Conservation (phyloP, 2,113 vertebrate genomes). For the Myotis yumanensis region DNA sequence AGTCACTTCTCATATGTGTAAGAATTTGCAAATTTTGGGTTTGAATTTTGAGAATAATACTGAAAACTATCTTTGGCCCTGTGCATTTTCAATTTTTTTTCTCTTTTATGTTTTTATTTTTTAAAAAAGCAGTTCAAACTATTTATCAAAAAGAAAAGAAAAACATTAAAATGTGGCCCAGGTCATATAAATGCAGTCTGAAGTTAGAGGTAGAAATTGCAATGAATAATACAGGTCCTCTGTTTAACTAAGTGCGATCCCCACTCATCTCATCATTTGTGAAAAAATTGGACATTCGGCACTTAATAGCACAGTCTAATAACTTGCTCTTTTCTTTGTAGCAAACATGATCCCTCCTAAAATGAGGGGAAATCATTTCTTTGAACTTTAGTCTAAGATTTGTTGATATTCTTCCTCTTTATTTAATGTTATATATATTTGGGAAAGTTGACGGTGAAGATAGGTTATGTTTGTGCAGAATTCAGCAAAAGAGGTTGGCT, state of each 20-base stretch:
- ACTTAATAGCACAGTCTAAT: background rate
- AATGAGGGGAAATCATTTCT: background rate
- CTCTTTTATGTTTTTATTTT: background rate
- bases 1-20: background rate
- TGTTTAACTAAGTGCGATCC: background rate
- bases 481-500: background rate
- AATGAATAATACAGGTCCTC: background rate
- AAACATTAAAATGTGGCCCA: background rate
- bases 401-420: background rate
- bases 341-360: background rate
- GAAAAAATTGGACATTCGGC: background rate
- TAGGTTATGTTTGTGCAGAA: background rate
- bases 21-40: background rate
- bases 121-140: background rate
- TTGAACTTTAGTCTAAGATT: background rate
- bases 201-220: background rate
- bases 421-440: background rate
- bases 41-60: conserved; percentile 1
- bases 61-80: background rate
- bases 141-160: background rate
- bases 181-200: background rate
- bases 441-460: background rate
- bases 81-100: background rate
- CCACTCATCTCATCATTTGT: background rate
- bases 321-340: background rate